These are phyloP conservation scores for Micoletzkya japonica DNA, from an alignment of 2,888 invertebrate species.

Conservation along the genomic window DNA sequence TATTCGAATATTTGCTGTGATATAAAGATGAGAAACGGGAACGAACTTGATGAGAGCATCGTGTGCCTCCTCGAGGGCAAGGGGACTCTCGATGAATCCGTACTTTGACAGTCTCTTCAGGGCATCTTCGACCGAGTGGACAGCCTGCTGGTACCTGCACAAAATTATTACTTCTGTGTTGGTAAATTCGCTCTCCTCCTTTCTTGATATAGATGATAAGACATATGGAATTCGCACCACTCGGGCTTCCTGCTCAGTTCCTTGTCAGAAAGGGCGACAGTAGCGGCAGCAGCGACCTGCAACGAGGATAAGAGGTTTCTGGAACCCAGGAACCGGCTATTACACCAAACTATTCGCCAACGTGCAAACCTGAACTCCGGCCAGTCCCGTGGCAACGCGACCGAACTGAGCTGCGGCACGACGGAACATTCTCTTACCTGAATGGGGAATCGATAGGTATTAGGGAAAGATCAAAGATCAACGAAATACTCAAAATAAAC, in stretches of 20 bases:
- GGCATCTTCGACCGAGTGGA: slow-evolving; percentile 42
- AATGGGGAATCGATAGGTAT: background rate
- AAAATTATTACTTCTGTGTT: background rate
- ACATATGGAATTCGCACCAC: slow-evolving; percentile 33
- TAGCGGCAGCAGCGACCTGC: slow-evolving; percentile 43
- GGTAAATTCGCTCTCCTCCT: background rate
- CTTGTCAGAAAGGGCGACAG: slow-evolving; percentile 49
- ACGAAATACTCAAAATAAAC: background rate
- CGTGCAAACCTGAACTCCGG: slow-evolving; percentile 33
- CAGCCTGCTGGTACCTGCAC: slow-evolving; percentile 45
- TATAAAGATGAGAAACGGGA: too few relatives aligned
- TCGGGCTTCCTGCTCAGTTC: slow-evolving; percentile 51
- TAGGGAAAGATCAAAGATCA: background rate
- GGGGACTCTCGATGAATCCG: slow-evolving; percentile 43
- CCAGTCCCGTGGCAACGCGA: slow-evolving; percentile 39
- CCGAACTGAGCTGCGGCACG: slow-evolving; percentile 36
- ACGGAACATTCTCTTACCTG: slow-evolving; percentile 41
- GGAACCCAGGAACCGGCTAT: background rate
- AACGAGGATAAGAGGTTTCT: slow-evolving; percentile 8
- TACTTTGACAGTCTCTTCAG: slow-evolving; percentile 46
- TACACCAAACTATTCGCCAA: background rate
- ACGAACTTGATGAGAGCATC: slow-evolving; percentile 36
- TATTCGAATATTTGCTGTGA: too few relatives aligned
- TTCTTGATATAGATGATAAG: background rate
- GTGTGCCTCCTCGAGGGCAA: slow-evolving; percentile 40